Base-by-base conservation (phyloP, 2,797 vertebrate genomes). In the Meriones psammophilus region DNA sequence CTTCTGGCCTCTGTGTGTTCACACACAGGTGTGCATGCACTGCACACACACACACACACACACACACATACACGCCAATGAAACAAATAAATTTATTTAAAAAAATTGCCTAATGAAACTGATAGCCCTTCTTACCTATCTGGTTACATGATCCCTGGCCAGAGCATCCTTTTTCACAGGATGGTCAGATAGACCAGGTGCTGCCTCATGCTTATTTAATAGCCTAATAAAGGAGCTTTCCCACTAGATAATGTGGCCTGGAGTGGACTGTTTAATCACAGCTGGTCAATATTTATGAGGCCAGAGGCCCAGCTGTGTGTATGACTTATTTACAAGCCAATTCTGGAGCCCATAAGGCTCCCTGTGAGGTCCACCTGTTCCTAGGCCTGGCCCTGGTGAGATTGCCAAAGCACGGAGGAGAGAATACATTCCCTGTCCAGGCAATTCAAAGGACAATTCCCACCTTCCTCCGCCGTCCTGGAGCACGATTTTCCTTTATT, bases 231-330 rank as follows among this genome's bases (percentile, higher is more conserved):
- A 96, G 69, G 60, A 89, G 86, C 5, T 46, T 88, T 95, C 84
- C 30, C 42, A 54, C 77, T 77, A 87, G 87, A 96, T 81, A 90
- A 91, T 86, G 68, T 71, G 93, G 93, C 28, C 3, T 5, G 1
- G 66, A 93, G 73, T 39, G 73, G 89, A 71, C 22, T 26, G 85
- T 92, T 95, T 96, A 96, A 97, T 96, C 96, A 93, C 81, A 95
- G 87, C 91, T 94, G 91, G 96, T 96, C 96, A 97, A 95, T 95
- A 96, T 91, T 97, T 95, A 96, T 73, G 95, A 92, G 95, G 62
- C 89, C 64, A 58, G 95, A 92, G 94, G 68, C 83, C 88, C 94
- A 95, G 94, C 91, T 97, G 96, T 74, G 91, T 94, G 0, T 69
- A 85, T 92, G 88, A 94, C 91, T 96, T 96, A 96, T 96, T 97